Conservation (phyloP, 2,797 vertebrate genomes). For the Premnoplex brunnescens region DNA sequence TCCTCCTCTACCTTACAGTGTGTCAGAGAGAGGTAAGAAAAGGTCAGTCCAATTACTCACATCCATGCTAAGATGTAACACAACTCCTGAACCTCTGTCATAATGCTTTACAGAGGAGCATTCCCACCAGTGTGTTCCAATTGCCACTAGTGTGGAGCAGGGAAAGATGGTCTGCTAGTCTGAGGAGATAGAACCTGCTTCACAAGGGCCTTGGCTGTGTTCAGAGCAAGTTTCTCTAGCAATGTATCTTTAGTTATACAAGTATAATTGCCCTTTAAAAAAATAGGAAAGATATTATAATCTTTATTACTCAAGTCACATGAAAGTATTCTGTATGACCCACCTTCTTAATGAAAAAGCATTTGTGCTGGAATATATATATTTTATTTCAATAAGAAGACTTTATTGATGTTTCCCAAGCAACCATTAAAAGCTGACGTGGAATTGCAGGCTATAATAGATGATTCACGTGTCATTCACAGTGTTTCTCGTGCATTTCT, state of each 20-base stretch:
- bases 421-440: background rate
- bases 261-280: background rate
- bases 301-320: background rate
- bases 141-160: too few species aligned
- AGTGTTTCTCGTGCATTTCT: background rate
- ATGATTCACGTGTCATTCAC: background rate
- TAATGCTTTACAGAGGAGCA: background rate
- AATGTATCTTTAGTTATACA: background rate
- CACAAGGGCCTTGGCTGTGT: background rate
- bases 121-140: background rate
- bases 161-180: background rate
- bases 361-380: background rate
- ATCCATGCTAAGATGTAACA: background rate
- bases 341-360: background rate
- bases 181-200: background rate
- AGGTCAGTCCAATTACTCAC: background rate
- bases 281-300: background rate
- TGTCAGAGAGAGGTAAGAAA: background rate
- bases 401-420: background rate
- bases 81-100: background rate
- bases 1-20: background rate
- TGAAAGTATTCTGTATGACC: background rate
- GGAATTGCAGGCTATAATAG: background rate
- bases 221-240: background rate
- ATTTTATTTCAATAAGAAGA: background rate